Percentiles rank a stretch among this genome's conserved stretches.
These are phyloP conservation scores for Nymphalis io DNA, from an alignment of 1,140 invertebrate genomes.

Conservation along the genomic window DNA sequence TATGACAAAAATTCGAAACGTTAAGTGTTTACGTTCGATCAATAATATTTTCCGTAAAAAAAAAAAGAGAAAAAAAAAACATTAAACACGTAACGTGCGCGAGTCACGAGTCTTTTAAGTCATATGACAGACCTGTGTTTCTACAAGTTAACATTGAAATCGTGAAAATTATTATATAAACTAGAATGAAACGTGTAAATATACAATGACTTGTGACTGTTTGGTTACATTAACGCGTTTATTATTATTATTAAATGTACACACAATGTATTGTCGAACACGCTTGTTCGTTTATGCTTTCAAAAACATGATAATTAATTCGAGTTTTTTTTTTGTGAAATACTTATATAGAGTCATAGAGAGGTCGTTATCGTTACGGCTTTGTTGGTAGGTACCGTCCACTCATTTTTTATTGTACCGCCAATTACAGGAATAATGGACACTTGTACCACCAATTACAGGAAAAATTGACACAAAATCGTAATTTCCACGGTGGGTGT, in stretches of 20 bases:
- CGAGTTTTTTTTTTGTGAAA: too few relatives aligned
- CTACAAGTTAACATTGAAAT: conserved; percentile 12
- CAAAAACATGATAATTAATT: not conserved
- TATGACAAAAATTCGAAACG: not conserved
- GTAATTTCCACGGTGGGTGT: too few relatives aligned
- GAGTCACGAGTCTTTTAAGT: conserved; percentile 17
- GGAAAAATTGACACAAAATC: too few relatives aligned
- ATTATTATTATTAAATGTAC: not conserved
- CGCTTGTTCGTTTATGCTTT: not conserved
- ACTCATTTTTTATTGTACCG: too few relatives aligned
- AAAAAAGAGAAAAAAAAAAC: not conserved
- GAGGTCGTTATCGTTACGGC: too few relatives aligned
- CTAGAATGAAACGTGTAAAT: conserved; percentile 7
- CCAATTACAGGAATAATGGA: too few relatives aligned
- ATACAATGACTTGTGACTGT: conserved; percentile 15
- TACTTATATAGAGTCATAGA: too few relatives aligned
- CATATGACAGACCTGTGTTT: conserved; percentile 9
- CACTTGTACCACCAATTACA: too few relatives aligned
- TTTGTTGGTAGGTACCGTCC: too few relatives aligned
- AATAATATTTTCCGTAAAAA: conserved; percentile 7
- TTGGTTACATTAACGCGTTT: conserved; percentile 4
- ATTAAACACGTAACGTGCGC: not conserved
- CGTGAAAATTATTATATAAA: conserved; percentile 17
- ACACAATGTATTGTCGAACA: too few relatives aligned
- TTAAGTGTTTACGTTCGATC: not conserved